Base-by-base conservation (phyloP, 1,140 invertebrate species). In the Probaryconus sp. region DNA sequence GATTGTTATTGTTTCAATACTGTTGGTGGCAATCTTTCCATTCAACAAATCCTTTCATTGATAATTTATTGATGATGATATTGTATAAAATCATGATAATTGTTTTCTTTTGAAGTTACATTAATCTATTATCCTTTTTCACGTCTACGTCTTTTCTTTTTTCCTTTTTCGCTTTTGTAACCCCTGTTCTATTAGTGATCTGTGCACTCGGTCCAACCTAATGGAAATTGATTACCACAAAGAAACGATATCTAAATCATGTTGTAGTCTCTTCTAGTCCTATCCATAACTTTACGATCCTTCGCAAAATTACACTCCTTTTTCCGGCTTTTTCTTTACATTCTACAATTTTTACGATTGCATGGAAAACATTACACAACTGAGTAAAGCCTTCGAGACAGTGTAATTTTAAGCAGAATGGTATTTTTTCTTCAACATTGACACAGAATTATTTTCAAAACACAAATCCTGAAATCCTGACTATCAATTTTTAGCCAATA, bases 171-270 rank as follows among this genome's bases (percentile, higher is more conserved):
- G 20, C 31, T 31, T n/a, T 65, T 5, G 35, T 18, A 56, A 38
- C 55, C 33, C 61, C 60, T 60, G 43, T 53, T 67, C 51, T 56
- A 61, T 14, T 48, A 53, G 16, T 64, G 60, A 56, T 63, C 53
- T 21, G 55, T 77, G 71, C 64, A 68, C 76, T 63, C 21, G 65
- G 42, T 64, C 74, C 38, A 14, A 51, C 76, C 77, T 83, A 83
- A 85, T 85, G 83, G 77, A 83, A 86, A 85, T 85, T 85, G 81
- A 85, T 85, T 85, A 84, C 82, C 77, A 24, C 75, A 77, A 81
- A 78, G 78, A 83, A 71, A 61, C 81, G 79, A 83, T 85, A 85
- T 83, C 81, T 84, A 81, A 83, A 83, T 85, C 79, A 83, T 82
- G 79, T 73, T 77, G 50, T 73, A 78, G 73, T 72, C 72, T 77